phyloP scores from a whole-genome alignment of 2,797 vertebrate genomes.

The Gymnoscopelus braueri region DNA sequence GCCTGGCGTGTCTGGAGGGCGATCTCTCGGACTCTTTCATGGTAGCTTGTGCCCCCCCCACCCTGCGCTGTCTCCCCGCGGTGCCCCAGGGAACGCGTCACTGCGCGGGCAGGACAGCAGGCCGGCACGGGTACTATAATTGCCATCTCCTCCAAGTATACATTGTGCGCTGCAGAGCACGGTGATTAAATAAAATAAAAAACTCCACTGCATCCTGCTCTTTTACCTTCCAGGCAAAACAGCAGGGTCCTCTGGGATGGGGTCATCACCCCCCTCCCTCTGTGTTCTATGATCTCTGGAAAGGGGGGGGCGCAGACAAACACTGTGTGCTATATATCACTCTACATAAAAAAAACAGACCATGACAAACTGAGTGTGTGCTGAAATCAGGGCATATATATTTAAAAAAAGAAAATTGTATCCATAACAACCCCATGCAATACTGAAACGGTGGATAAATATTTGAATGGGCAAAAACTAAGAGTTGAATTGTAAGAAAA shows the following conservation, averaged over 20 bases:
- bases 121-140: slow-evolving; percentile 78
- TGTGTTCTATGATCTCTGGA: slow-evolving; percentile 76
- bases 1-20: slow-evolving; percentile 50
- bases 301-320: slow-evolving; percentile 44
- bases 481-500: slow-evolving; percentile 29
- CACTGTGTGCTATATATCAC: slow-evolving; percentile 46
- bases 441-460: slow-evolving; percentile 42
- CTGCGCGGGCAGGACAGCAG: slow-evolving; percentile 72
- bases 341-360: slow-evolving; percentile 9
- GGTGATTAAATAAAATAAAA: slow-evolving; percentile 80
- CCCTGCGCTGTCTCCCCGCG: slow-evolving; percentile 56
- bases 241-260: slow-evolving; percentile 78
- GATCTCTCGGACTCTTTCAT: slow-evolving; percentile 72
- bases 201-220: slow-evolving; percentile 67
- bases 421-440: slow-evolving; percentile 1
- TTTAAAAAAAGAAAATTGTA: slow-evolving; percentile 16
- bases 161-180: slow-evolving; percentile 63
- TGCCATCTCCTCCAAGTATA: slow-evolving; percentile 79
- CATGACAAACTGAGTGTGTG: slow-evolving; percentile 37
- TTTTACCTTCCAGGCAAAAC: slow-evolving; percentile 84
- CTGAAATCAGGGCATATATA: slow-evolving; percentile 47
- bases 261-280: slow-evolving; percentile 68
- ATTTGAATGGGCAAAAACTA: slow-evolving; percentile 39
- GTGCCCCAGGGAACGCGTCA: slow-evolving; percentile 74
- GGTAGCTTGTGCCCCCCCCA: slow-evolving; percentile 54